These are phyloP conservation scores for Ylistrum balloti DNA, from an alignment of 1,140 invertebrate genomes.

Conservation along the genomic window DNA sequence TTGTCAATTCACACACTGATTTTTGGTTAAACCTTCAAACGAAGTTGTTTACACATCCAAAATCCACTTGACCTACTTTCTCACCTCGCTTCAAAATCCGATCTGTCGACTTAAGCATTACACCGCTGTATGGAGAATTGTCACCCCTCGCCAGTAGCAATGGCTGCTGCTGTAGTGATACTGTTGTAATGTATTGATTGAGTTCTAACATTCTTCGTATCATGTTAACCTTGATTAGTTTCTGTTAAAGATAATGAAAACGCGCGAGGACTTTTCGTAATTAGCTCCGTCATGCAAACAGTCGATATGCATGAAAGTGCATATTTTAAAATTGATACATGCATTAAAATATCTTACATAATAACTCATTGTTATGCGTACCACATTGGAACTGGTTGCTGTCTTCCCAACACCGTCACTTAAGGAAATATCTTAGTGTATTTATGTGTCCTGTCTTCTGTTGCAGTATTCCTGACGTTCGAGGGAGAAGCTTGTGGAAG, in stretches of 20 bases:
- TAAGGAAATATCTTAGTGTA: not conserved
- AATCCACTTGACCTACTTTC: not conserved
- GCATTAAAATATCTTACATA: not conserved
- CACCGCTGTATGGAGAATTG: not conserved
- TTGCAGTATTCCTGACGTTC: not conserved
- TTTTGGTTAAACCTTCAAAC: no score
- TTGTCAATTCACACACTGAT: no score
- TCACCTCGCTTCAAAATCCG: not conserved
- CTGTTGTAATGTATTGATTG: not conserved
- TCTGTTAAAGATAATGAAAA: constrained; percentile 36
- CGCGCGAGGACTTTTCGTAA: not conserved
- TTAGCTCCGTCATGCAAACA: not conserved
- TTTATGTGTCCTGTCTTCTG: not conserved
- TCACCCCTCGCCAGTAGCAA: not conserved
- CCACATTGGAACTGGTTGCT: not conserved
- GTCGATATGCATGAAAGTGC: not conserved
- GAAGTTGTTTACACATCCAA: not conserved
- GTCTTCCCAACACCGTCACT: not conserved
- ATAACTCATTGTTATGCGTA: not conserved
- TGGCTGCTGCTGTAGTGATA: not conserved
- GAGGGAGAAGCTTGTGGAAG: no score
- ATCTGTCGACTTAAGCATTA: not conserved
- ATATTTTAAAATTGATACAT: not conserved
- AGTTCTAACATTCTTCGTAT: constrained; percentile 8
- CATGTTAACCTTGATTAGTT: constrained; percentile 34